These are phyloP conservation scores for Mus spicilegus DNA, from an alignment of 2,113 vertebrate genomes.

Conservation along the genomic window DNA sequence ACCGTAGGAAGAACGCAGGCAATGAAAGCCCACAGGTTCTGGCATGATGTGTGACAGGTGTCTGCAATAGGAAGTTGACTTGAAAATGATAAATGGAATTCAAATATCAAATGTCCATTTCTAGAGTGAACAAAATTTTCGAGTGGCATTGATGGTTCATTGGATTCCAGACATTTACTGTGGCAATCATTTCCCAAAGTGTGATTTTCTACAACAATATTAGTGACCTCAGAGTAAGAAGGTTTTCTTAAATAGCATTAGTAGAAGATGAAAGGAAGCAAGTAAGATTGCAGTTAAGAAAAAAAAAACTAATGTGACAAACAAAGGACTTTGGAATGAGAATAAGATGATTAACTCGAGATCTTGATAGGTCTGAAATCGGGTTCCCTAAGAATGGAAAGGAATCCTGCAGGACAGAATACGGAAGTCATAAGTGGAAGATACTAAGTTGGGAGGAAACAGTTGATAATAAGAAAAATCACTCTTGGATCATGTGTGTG, in stretches of 20 bases:
- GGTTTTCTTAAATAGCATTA: neutral
- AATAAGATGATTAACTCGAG: neutral
- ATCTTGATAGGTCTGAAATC: neutral
- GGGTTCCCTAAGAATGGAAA: neutral
- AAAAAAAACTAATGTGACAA: neutral
- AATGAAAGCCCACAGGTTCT: neutral
- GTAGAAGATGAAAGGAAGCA: constrained; percentile 2
- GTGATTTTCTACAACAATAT: constrained; percentile 29
- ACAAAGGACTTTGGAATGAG: neutral
- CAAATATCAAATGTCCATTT: neutral
- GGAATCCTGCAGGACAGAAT: neutral
- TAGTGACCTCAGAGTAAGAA: neutral
- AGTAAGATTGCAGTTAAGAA: neutral
- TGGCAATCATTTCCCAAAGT: neutral
- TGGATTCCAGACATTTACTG: neutral
- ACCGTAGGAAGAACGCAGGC: neutral
- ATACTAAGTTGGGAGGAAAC: neutral
- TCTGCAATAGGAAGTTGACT: neutral
- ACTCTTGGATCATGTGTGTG: neutral
- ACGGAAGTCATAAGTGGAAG: neutral
- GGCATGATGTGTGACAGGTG: neutral
- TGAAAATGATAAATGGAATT: constrained; percentile 4
- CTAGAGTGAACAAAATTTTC: neutral
- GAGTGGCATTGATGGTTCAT: neutral
- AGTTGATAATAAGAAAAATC: constrained; percentile 13